Conservation (phyloP, 2,888 invertebrate species). For the Protonemura montana region DNA sequence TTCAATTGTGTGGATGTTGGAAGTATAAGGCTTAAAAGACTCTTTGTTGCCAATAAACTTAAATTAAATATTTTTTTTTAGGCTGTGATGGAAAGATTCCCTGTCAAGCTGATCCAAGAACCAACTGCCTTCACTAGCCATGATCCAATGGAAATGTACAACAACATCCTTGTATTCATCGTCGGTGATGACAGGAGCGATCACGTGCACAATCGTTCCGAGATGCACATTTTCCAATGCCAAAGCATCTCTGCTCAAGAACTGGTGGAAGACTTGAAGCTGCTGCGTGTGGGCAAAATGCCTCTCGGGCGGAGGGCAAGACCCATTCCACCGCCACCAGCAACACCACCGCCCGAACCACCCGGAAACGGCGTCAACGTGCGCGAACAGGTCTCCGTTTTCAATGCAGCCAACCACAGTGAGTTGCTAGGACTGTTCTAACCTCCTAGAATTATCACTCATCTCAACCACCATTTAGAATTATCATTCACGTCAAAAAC, state of each 20-base stretch:
- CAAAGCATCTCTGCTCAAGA: conserved; percentile 83
- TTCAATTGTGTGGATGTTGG: no score
- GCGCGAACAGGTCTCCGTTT: conserved; percentile 63
- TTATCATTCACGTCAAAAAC: no score
- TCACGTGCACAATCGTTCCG: conserved; percentile 69
- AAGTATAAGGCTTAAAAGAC: no score
- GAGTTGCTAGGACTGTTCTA: background rate
- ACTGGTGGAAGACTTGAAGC: conserved; percentile 83
- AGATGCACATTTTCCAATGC: conserved; percentile 98
- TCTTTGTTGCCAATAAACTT: no score
- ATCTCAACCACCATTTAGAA: no score
- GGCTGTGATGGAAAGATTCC: conserved; percentile 97
- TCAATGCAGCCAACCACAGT: conserved; percentile 59
- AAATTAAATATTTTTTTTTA: conserved; percentile 60
- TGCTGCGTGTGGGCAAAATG: conserved; percentile 70
- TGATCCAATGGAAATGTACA: conserved; percentile 96
- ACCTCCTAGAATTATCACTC: no score
- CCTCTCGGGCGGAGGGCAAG: conserved; percentile 54
- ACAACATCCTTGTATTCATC: conserved; percentile 97
- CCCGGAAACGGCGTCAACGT: conserved; percentile 64
- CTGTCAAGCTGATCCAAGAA: conserved; percentile 89
- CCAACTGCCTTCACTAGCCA: conserved; percentile 97
- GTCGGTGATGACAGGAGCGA: conserved; percentile 73
- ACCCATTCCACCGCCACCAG: conserved; percentile 64
- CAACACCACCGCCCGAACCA: conserved; percentile 67